These are phyloP conservation scores for Limanda limanda DNA, from an alignment of 2,113 vertebrate genomes.

Conservation along the genomic window DNA sequence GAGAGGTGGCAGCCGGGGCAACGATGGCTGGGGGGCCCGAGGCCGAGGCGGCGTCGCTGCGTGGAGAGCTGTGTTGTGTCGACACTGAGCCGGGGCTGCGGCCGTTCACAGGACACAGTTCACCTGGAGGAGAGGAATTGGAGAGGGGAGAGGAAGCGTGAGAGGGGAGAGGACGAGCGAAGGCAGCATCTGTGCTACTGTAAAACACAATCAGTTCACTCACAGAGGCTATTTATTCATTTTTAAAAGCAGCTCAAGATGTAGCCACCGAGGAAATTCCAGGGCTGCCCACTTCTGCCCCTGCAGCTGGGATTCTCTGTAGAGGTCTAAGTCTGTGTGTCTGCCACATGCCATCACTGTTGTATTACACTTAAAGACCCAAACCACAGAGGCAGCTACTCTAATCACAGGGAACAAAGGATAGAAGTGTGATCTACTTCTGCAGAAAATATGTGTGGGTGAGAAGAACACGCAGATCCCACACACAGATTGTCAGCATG, in stretches of 20 bases:
- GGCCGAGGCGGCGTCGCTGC: conserved; percentile 87
- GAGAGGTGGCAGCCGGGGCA: conserved; percentile 60
- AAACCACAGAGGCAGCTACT: conserved; percentile 22
- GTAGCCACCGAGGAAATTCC: background rate
- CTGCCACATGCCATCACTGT: background rate
- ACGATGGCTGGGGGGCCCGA: conserved; percentile 71
- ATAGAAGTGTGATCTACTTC: background rate
- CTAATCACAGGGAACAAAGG: too few species aligned
- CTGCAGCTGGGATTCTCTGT: conserved; percentile 7
- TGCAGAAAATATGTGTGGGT: conserved; percentile 26
- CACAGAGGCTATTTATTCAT: background rate
- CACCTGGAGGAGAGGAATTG: conserved; percentile 82
- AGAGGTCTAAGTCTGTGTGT: conserved; percentile 14
- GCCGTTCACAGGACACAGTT: conserved; percentile 93
- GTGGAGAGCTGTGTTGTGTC: conserved; percentile 96
- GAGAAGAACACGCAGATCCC: conserved; percentile 31
- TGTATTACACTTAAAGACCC: background rate
- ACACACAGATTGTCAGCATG: conserved; percentile 33
- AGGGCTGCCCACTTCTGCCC: conserved; percentile 6
- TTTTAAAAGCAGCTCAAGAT: conserved; percentile 2
- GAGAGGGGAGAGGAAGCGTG: background rate
- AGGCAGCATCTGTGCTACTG: background rate
- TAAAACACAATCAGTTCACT: background rate
- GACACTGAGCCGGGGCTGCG: conserved; percentile 93
- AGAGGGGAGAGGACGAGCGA: background rate